Conservation (phyloP, 2,113 vertebrate genomes). For the Cariama cristata region DNA sequence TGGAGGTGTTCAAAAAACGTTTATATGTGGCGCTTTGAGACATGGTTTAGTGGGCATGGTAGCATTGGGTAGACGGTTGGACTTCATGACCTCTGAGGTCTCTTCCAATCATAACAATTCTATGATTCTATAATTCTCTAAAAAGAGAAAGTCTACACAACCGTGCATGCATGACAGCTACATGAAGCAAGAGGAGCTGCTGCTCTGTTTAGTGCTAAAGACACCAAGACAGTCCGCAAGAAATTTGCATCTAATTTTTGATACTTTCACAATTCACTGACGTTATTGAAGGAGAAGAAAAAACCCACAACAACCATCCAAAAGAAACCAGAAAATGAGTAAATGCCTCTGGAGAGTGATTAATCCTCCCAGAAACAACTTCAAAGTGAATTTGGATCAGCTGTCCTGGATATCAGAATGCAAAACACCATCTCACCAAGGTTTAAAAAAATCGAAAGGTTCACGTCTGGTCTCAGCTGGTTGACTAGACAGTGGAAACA, state of each 20-base stretch:
- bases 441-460: background rate
- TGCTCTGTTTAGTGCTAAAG: background rate
- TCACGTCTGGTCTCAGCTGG: background rate
- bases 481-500: background rate
- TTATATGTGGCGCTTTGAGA: no score
- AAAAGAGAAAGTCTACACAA: background rate
- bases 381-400: background rate
- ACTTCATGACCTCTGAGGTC: no score
- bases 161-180: background rate
- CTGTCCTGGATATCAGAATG: background rate
- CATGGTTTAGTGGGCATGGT: no score
- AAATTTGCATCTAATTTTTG: background rate
- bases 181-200: background rate
- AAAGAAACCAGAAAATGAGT: background rate
- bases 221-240: background rate
- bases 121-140: background rate
- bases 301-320: fast-evolving
- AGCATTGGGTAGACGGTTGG: no score
- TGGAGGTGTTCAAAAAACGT: no score
- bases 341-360: background rate
- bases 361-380: background rate
- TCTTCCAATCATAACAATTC: no score
- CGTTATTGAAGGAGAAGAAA: background rate
- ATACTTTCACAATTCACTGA: background rate
- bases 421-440: background rate